These are phyloP conservation scores for Pangasianodon hypophthalmus DNA, from an alignment of 2,113 vertebrate species.

Conservation along the genomic window DNA sequence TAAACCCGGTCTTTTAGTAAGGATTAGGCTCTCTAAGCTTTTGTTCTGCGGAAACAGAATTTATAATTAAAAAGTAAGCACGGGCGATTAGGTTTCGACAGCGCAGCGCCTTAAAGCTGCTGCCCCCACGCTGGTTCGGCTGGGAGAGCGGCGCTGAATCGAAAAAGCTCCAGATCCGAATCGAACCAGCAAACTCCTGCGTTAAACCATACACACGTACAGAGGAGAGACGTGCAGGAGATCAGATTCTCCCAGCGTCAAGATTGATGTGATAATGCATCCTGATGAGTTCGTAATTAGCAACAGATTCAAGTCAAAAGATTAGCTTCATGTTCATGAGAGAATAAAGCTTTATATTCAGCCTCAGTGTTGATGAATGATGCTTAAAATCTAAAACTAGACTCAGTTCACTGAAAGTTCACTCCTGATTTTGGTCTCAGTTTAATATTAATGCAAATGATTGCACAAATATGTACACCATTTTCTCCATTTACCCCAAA, in stretches of 20 bases:
- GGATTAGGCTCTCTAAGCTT: conserved; percentile 70
- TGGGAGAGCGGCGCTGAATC: conserved; percentile 66
- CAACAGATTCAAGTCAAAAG: background rate
- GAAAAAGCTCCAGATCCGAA: conserved; percentile 49
- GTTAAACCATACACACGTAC: background rate
- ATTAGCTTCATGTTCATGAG: background rate
- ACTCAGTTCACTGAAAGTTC: background rate
- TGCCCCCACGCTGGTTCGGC: conserved; percentile 20
- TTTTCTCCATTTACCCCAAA: no score
- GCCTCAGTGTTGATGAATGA: background rate
- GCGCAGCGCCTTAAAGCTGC: conserved; percentile 48
- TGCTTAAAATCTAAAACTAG: background rate
- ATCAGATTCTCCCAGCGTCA: background rate
- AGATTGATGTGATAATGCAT: background rate
- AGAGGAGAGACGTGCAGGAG: background rate
- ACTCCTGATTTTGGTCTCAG: background rate
- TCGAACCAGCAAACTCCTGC: background rate
- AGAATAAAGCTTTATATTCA: background rate
- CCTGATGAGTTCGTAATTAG: background rate
- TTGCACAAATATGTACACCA: no score
- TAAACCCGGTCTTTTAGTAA: conserved; percentile 65
- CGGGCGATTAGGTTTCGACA: conserved; percentile 68
- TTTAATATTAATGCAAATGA: background rate
- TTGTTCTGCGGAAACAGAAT: conserved; percentile 57
- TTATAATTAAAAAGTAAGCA: conserved; percentile 71